Percentiles rank a stretch among this genome's conserved stretches.
Evolutionary conservation across 2,888 invertebrate species (phyloP).

Genomic region (Rhagium mordax): DNA sequence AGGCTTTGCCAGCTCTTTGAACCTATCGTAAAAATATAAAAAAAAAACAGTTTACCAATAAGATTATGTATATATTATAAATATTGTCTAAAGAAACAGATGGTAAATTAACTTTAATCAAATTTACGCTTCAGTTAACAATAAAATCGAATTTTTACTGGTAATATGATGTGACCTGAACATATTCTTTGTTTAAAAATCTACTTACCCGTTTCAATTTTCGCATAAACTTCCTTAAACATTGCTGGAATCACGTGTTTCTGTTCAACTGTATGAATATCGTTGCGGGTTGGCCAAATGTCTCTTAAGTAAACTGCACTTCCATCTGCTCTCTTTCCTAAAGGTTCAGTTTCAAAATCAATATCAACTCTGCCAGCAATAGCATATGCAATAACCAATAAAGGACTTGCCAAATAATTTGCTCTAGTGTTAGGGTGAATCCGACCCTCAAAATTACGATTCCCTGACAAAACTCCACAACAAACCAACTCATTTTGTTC

Average conservation of each 20-base stretch:
- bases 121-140: too few relatives aligned
- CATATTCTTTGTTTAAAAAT: too few relatives aligned
- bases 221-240: conserved; percentile 93
- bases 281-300: conserved; percentile 94
- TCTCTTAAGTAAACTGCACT: conserved; percentile 88
- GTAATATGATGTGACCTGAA: too few relatives aligned
- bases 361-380: conserved; percentile 95
- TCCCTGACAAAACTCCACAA: conserved; percentile 96
- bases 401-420: conserved; percentile 98
- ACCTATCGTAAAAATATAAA: conserved; percentile 30
- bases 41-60: too few relatives aligned
- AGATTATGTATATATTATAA: too few relatives aligned
- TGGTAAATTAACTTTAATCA: too few relatives aligned
- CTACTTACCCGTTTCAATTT: conserved; percentile 84
- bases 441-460: conserved; percentile 98
- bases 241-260: conserved; percentile 94
- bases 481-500: conserved; percentile 95
- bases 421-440: conserved; percentile 98
- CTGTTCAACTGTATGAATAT: conserved; percentile 92
- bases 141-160: too few relatives aligned
- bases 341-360: conserved; percentile 92
- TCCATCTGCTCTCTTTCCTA: conserved; percentile 79
- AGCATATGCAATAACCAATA: conserved; percentile 97
- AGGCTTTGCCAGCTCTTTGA: conserved; percentile 48
- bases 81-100: too few relatives aligned